These are phyloP conservation scores for Archocentrus centrarchus DNA, from an alignment of 2,113 vertebrate genomes.

Conservation along the genomic window DNA sequence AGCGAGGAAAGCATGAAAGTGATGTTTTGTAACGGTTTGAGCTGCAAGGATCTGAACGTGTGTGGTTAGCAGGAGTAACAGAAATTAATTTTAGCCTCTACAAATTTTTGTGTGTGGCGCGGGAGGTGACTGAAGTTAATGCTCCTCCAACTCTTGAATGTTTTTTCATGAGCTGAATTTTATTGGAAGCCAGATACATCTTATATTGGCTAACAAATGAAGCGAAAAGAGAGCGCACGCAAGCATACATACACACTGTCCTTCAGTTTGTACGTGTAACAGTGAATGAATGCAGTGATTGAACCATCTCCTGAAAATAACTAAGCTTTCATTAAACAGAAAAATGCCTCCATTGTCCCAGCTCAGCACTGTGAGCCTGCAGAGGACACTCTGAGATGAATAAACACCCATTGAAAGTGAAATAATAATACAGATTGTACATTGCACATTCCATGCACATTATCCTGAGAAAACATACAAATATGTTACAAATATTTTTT, in stretches of 20 bases:
- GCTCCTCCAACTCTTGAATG: not conserved
- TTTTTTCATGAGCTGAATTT: conserved; percentile 13
- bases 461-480: conserved; percentile 50
- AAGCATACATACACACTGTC: conserved; percentile 2
- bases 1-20: conserved; percentile 27
- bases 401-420: conserved; percentile 30
- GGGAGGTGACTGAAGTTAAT: not conserved
- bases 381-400: conserved; percentile 41
- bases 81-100: not conserved
- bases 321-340: conserved; percentile 56
- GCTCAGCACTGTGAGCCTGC: not conserved
- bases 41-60: not conserved
- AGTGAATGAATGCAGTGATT: conserved; percentile 53
- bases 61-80: not conserved
- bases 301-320: conserved; percentile 40
- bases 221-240: not conserved
- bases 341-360: conserved; percentile 55
- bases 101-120: not conserved
- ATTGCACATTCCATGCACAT: conserved; percentile 37
- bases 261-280: conserved; percentile 38
- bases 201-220: conserved; percentile 9
- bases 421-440: conserved; percentile 27
- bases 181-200: not conserved
- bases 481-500: conserved; percentile 28
- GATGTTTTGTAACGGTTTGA: conserved; percentile 9